phyloP scores from a whole-genome alignment of 2,888 invertebrate genomes.

The Melipona bicolor region DNA sequence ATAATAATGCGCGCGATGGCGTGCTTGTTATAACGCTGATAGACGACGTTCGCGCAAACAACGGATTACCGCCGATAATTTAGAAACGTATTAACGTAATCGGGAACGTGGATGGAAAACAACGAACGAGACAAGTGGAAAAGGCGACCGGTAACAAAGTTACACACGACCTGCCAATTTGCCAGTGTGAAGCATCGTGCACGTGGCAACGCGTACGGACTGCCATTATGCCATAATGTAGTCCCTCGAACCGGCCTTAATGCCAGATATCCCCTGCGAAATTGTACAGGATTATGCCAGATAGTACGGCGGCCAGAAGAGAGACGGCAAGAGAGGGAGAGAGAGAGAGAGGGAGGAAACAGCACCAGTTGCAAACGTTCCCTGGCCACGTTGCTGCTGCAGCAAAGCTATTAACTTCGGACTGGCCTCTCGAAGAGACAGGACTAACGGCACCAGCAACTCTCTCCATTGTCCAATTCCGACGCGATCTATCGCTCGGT shows the following conservation, averaged over 20 bases:
- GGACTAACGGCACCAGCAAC: conserved; percentile 49
- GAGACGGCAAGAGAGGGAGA: background rate
- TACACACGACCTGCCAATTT: conserved; percentile 63
- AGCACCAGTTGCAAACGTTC: conserved; percentile 58
- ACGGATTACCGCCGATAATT: conserved; percentile 29
- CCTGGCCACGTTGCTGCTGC: conserved; percentile 40
- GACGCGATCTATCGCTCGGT: conserved; percentile 47
- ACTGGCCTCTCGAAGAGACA: conserved; percentile 58
- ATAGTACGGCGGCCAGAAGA: conserved; percentile 13
- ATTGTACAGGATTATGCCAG: conserved; percentile 72
- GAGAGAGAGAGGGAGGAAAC: conserved; percentile 19
- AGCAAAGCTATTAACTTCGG: conserved; percentile 58
- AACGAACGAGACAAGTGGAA: background rate
- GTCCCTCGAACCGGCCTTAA: conserved; percentile 70
- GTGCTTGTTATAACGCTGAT: background rate
- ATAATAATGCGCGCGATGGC: no score
- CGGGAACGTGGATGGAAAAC: background rate
- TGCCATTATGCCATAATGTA: conserved; percentile 70
- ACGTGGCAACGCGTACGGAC: conserved; percentile 55
- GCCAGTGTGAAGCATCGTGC: conserved; percentile 33
- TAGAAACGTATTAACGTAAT: conserved; percentile 43
- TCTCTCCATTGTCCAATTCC: conserved; percentile 62
- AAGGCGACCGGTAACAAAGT: conserved; percentile 44
- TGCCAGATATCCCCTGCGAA: conserved; percentile 78
- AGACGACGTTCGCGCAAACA: background rate